These are phyloP conservation scores for Caenorhabditis sulstoni DNA, from an alignment of 2,888 invertebrate genomes.

Conservation along the genomic window DNA sequence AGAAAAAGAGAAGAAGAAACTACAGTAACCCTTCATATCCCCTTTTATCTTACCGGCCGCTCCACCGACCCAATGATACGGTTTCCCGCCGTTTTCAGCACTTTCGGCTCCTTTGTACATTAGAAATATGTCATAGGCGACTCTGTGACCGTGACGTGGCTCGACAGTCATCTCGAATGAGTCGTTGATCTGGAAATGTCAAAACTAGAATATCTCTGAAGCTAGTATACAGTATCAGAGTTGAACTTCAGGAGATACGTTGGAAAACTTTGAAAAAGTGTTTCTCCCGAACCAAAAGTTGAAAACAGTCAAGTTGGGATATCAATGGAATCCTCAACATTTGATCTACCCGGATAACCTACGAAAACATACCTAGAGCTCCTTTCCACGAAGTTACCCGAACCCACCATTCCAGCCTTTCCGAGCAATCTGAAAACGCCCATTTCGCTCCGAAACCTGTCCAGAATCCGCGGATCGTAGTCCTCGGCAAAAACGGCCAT, in stretches of 20 bases:
- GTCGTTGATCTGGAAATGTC: constrained; percentile 43
- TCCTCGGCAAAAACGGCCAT: constrained; percentile 35
- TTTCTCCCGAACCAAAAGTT: too few relatives aligned
- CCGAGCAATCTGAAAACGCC: neutral
- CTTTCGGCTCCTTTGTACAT: constrained; percentile 57
- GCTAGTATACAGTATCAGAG: too few relatives aligned
- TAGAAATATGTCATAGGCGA: constrained; percentile 50
- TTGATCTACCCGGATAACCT: too few relatives aligned
- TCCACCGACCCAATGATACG: constrained; percentile 43
- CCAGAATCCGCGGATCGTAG: constrained; percentile 24
- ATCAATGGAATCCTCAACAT: too few relatives aligned
- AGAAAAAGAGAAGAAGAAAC: too few relatives aligned
- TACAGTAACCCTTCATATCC: too few relatives aligned
- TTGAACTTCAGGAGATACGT: too few relatives aligned
- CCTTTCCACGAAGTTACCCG: neutral
- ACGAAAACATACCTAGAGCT: too few relatives aligned
- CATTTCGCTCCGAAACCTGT: neutral
- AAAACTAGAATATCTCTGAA: too few relatives aligned
- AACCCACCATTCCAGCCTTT: neutral
- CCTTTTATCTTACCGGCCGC: constrained; percentile 16
- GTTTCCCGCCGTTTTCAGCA: constrained; percentile 16
- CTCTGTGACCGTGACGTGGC: neutral
- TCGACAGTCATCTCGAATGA: constrained; percentile 55
- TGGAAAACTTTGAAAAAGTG: too few relatives aligned
- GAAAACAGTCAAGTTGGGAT: too few relatives aligned